A percentile compares a stretch with the other conserved stretches of the same genome.
Evolutionary conservation across 2,797 vertebrate species (phyloP).

Genomic region (Thamnophis elegans): DNA sequence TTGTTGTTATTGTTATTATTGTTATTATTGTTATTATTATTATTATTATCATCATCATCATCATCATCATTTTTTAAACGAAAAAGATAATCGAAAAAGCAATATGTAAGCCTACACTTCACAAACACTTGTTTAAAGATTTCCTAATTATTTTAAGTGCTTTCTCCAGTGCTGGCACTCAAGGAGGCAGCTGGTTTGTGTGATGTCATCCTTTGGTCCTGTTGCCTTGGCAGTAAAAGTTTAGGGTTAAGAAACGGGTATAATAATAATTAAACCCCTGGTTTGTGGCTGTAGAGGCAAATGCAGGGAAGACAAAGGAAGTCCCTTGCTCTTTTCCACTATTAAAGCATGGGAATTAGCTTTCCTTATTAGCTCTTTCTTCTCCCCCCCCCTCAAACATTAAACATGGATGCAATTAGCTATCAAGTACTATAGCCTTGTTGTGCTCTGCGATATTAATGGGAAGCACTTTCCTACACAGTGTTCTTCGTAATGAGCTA

Average conservation of each 20-base stretch:
- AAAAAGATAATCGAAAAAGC: conserved; percentile 76
- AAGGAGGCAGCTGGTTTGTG: conserved; percentile 84
- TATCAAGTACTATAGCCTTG: neutral
- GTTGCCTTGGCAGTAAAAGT: conserved; percentile 83
- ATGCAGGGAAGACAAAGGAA: conserved; percentile 57
- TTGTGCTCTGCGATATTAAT: conserved; percentile 35
- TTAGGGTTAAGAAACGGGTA: conserved; percentile 78
- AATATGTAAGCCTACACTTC: conserved; percentile 87
- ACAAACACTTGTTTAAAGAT: conserved; percentile 98
- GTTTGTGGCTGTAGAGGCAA: neutral
- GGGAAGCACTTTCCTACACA: conserved; percentile 7
- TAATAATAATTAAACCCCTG: neutral
- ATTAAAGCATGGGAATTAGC: conserved; percentile 23
- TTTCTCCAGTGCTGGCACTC: conserved; percentile 91
- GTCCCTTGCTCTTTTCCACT: conserved; percentile 30
- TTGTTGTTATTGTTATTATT: too few relatives aligned
- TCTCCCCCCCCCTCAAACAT: neutral
- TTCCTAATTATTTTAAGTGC: conserved; percentile 99
- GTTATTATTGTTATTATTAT: too few relatives aligned
- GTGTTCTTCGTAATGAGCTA: conserved; percentile 9
- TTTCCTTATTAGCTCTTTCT: neutral
- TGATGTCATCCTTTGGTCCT: conserved; percentile 87
- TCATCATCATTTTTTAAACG: too few relatives aligned
- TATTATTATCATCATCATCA: too few relatives aligned
- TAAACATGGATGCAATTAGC: conserved; percentile 37